These are phyloP conservation scores for Andrena flavipes DNA, from an alignment of 2,888 invertebrate genomes.

Conservation along the genomic window DNA sequence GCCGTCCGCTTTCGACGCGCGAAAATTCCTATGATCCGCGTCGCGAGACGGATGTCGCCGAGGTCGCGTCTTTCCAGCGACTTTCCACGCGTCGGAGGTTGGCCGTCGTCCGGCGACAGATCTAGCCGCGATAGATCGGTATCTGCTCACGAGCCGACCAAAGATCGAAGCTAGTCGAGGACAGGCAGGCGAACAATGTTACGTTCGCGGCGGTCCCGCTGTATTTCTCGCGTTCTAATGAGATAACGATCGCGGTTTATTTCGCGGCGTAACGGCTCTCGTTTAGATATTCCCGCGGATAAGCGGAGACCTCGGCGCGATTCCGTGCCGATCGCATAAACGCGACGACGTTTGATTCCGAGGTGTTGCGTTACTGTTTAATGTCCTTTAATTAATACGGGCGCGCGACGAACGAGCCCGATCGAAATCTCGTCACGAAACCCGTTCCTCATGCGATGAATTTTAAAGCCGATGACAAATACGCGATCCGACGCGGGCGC, in stretches of 20 bases:
- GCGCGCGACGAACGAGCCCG: slow-evolving; percentile 45
- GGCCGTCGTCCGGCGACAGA: not conserved
- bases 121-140: slow-evolving; percentile 23
- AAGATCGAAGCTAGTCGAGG: slow-evolving; percentile 12
- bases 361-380: slow-evolving; percentile 59
- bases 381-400: slow-evolving; percentile 55
- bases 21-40: slow-evolving; percentile 8
- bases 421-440: slow-evolving; percentile 67
- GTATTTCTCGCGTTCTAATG: slow-evolving; percentile 9
- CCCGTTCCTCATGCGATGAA: slow-evolving; percentile 58
- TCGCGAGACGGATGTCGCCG: not conserved
- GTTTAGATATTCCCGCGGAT: slow-evolving; percentile 46
- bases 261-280: slow-evolving; percentile 23
- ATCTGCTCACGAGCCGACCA: slow-evolving; percentile 13
- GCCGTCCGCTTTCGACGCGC: not conserved
- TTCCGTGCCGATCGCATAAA: slow-evolving; percentile 53
- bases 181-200: not conserved
- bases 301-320: slow-evolving; percentile 18
- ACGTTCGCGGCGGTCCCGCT: slow-evolving; percentile 22
- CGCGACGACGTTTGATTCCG: slow-evolving; percentile 50
- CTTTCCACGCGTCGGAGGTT: slow-evolving; percentile 7
- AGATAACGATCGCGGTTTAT: slow-evolving; percentile 46
- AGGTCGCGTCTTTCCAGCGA: not conserved
- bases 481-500: slow-evolving; percentile 36
- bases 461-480: slow-evolving; percentile 65